Conservation (phyloP, 2,888 invertebrate genomes). For the Strigamia crassipes region DNA sequence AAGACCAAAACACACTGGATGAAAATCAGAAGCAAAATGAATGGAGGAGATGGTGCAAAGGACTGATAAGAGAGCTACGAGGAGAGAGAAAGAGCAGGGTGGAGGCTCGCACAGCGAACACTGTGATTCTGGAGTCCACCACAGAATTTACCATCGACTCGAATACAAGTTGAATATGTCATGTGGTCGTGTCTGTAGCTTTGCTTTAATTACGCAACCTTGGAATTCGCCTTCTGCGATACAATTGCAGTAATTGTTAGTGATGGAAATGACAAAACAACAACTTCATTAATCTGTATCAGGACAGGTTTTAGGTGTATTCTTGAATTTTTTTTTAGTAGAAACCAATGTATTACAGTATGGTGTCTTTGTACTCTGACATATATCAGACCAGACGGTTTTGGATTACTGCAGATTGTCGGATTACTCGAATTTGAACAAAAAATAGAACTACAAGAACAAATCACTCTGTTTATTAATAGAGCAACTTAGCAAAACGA, state of each 20-base stretch:
- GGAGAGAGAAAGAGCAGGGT: neutral
- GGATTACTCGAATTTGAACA: no score
- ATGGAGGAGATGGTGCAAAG: slow-evolving; percentile 15
- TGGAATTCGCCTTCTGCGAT: neutral
- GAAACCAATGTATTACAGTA: no score
- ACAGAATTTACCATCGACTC: slow-evolving; percentile 19
- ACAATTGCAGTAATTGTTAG: slow-evolving; percentile 8
- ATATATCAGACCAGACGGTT: no score
- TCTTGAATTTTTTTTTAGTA: no score
- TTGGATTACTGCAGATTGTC: no score
- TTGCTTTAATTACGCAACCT: slow-evolving; percentile 12
- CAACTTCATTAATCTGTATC: no score
- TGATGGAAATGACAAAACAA: slow-evolving; percentile 1
- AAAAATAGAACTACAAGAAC: no score
- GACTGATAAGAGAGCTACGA: neutral
- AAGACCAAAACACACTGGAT: slow-evolving; percentile 19
- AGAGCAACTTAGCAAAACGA: no score
- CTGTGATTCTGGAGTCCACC: neutral
- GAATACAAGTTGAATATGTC: slow-evolving; percentile 1
- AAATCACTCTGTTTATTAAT: no score
- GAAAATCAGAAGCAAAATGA: slow-evolving; percentile 13
- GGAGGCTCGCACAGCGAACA: neutral
- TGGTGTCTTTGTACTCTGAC: no score
- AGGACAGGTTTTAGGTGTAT: no score
- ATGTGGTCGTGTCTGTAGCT: slow-evolving; percentile 13